These are phyloP conservation scores for Chrysogorgia sp. DNA, from an alignment of 92 coral and sea anemone genomes.

Conservation along the genomic window DNA sequence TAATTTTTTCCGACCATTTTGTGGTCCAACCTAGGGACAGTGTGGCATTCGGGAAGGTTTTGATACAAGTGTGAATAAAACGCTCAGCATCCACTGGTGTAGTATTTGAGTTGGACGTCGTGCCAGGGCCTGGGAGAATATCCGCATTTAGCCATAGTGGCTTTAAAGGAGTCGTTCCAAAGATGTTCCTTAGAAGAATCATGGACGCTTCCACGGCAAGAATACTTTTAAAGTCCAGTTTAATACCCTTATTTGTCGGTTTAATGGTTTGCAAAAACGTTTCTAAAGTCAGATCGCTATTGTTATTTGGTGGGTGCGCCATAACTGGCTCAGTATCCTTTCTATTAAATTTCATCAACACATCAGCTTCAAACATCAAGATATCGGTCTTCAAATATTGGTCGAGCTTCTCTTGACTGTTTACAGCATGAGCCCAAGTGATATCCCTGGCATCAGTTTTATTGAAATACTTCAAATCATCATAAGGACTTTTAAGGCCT, in stretches of 20 bases:
- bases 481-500: slow-evolving; percentile 7
- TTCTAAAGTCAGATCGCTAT: slow-evolving; percentile 79
- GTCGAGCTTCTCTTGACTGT: slow-evolving; percentile 67
- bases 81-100: slow-evolving; percentile 61
- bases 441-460: slow-evolving; percentile 64
- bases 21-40: slow-evolving; percentile 91
- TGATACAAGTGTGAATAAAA: slow-evolving; percentile 66
- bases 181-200: slow-evolving; percentile 48
- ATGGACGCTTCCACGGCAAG: slow-evolving; percentile 77
- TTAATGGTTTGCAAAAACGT: slow-evolving; percentile 64
- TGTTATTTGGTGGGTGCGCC: slow-evolving; percentile 90
- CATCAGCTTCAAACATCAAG: slow-evolving; percentile 94
- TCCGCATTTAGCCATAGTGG: slow-evolving; percentile 94
- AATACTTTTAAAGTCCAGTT: slow-evolving; percentile 77
- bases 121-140: slow-evolving; percentile 75
- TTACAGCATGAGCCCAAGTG: slow-evolving; percentile 92
- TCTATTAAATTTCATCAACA: slow-evolving; percentile 60
- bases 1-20: slow-evolving; percentile 21
- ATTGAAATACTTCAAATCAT: slow-evolving; percentile 51
- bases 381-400: slow-evolving; percentile 57
- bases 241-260: slow-evolving; percentile 73
- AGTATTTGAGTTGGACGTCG: slow-evolving; percentile 40
- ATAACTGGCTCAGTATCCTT: slow-evolving; percentile 73
- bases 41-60: slow-evolving; percentile 67
- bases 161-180: slow-evolving; percentile 25